Conservation (phyloP, 2,888 invertebrate genomes). For the Unio delphinus region DNA sequence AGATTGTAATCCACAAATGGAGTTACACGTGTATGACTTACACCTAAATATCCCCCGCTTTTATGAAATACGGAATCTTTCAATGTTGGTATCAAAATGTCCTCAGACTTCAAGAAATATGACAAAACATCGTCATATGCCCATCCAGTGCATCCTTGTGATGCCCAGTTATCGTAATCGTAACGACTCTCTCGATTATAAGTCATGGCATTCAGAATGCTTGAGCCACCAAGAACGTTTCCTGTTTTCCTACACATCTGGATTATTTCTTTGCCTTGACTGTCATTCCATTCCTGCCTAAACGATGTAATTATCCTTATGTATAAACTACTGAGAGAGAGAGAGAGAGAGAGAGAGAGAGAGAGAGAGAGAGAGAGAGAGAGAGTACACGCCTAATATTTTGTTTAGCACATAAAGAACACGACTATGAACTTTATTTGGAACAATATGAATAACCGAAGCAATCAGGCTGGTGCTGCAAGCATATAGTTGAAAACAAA, state of each 20-base stretch:
- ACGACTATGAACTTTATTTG: no score
- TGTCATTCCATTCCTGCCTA: no score
- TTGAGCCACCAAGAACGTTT: conserved; percentile 90
- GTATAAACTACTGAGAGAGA: no score
- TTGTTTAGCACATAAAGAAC: no score
- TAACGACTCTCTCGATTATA: conserved; percentile 87
- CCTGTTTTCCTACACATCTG: conserved; percentile 92
- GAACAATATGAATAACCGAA: no score
- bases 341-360: no score
- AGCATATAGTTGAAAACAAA: no score
- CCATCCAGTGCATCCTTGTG: conserved; percentile 90
- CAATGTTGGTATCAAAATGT: conserved; percentile 62
- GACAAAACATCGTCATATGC: conserved; percentile 83
- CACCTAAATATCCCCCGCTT: conserved; percentile 55
- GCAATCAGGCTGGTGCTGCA: no score
- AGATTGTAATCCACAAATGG: conserved; percentile 52
- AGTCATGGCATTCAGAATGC: conserved; percentile 91
- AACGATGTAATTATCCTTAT: no score
- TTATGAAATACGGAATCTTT: conserved; percentile 56
- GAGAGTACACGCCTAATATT: no score
- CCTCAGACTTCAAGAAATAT: conserved; percentile 73
- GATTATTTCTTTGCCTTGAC: no score
- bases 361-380: no score
- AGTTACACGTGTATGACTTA: conserved; percentile 75
- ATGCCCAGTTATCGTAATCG: conserved; percentile 91